Evolutionary conservation across 2,888 invertebrate species (phyloP), one percentile per base, ranked within the genome.

Genomic region (Sminthurides aquaticus): DNA sequence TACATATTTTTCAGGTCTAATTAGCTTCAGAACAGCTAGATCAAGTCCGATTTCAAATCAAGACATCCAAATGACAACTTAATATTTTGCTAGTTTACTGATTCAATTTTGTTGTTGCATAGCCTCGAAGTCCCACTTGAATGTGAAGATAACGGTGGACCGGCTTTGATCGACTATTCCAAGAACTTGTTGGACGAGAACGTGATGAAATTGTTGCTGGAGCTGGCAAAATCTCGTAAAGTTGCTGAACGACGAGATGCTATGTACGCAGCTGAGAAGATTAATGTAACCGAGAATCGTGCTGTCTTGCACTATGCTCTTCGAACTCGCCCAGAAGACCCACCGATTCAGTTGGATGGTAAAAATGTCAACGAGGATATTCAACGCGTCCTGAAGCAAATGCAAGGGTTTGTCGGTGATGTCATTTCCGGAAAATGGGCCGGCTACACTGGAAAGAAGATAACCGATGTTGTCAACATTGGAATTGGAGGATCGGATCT

Each of bases 401-500:
- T 99, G 93, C 90, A 93, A 79, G 86, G 88, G 77, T 99, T 99
- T 79, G 87, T 89, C 0, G 84, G 87, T 58, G 84, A 88, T 76
- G 79, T 84, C 2, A 81, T 82, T 63, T 78, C 77, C 56, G 84
- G 85, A 2, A 74, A 78, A 52, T 87, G 86, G 86, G 80, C 81
- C 67, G 86, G 86, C 3, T 93, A 88, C 79, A 93, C 95, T 0
- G 97, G 96, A 22, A 91, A 96, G 80, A 80, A 87, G 67, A 98
- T 99, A 67, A 94, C 91, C 57, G 97, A 99, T 82, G 91, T 99
- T 49, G 90, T 99, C 67, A 99, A 99, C 80, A 99, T 99, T 79
- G 99, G 99, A 67, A 99, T 99, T 77, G 99, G 99, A 34, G 99
- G 99, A 48, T 99, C 98, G 1, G 99, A 99, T 82, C 84, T 99